phyloP scores from a whole-genome alignment of 2,113 vertebrate genomes.

The Phyllopteryx taeniolatus region DNA sequence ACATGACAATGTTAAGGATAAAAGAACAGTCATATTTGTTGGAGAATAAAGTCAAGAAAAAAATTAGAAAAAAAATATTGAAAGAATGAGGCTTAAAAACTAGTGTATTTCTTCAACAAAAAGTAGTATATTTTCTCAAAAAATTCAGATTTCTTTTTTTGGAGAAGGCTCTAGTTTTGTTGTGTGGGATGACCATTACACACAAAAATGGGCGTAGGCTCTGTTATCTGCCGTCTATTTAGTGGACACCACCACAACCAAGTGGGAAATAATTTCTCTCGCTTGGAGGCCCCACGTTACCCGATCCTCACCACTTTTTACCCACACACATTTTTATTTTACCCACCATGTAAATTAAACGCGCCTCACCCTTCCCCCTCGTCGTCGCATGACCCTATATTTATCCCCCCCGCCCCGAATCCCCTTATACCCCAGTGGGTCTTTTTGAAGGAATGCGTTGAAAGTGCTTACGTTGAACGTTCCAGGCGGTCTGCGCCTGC shows the following conservation, averaged over 20 bases:
- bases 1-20: no score
- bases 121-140: no score
- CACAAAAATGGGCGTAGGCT: neutral
- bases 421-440: conserved; percentile 41
- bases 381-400: conserved; percentile 45
- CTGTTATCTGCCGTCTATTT: neutral
- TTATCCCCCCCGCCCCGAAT: conserved; percentile 41
- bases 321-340: conserved; percentile 28
- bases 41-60: no score
- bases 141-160: neutral
- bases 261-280: conserved; percentile 5
- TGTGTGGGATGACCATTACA: neutral
- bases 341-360: conserved; percentile 57
- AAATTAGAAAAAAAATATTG: no score
- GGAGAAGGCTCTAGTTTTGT: neutral
- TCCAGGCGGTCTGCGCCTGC: conserved; percentile 52
- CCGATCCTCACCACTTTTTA: conserved; percentile 5
- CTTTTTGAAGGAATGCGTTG: conserved; percentile 55
- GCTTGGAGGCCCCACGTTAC: conserved; percentile 26
- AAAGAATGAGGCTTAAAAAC: no score
- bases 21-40: no score
- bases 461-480: conserved; percentile 53
- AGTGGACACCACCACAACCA: neutral
- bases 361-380: conserved; percentile 54
- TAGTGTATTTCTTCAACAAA: no score